These are phyloP conservation scores for Trichomalopsis sarcophagae DNA, from an alignment of 1,140 invertebrate genomes.

Conservation along the genomic window DNA sequence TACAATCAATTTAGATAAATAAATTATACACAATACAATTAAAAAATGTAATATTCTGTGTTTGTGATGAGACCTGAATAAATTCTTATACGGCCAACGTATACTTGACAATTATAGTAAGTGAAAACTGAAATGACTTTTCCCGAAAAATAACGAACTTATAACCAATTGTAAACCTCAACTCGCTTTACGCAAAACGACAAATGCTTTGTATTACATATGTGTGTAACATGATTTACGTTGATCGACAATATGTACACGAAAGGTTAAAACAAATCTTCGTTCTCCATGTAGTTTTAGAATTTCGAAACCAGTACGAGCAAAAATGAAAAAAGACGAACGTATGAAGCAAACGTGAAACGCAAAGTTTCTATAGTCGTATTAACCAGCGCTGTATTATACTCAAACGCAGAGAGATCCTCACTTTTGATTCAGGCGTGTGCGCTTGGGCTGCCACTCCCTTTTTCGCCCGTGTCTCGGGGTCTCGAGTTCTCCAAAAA, in stretches of 20 bases:
- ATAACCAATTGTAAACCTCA: not conserved
- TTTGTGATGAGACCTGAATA: slow-evolving; percentile 54
- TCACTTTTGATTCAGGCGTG: slow-evolving; percentile 67
- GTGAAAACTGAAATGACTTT: not conserved
- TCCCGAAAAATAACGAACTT: not conserved
- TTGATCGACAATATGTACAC: not conserved
- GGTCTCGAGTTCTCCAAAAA: slow-evolving; percentile 73
- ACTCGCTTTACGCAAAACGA: not conserved
- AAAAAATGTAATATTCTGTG: slow-evolving; percentile 59
- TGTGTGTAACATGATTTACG: not conserved
- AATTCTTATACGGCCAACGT: not conserved
- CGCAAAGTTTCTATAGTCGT: slow-evolving; percentile 46
- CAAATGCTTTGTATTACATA: not conserved
- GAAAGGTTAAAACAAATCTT: slow-evolving; percentile 11
- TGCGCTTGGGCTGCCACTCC: slow-evolving; percentile 61
- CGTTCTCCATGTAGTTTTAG: slow-evolving; percentile 21
- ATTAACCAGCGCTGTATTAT: slow-evolving; percentile 61
- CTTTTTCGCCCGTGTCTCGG: slow-evolving; percentile 66
- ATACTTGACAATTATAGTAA: not conserved
- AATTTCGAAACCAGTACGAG: not conserved
- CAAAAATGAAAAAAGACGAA: not conserved
- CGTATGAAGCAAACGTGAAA: not conserved
- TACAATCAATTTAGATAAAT: slow-evolving; percentile 60
- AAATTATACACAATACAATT: slow-evolving; percentile 62
- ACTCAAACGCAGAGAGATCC: slow-evolving; percentile 68